Percentiles rank a stretch among this genome's conserved stretches.
These are phyloP conservation scores for Antheraea assamensis DNA, from an alignment of 2,888 invertebrate species.

Conservation along the genomic window DNA sequence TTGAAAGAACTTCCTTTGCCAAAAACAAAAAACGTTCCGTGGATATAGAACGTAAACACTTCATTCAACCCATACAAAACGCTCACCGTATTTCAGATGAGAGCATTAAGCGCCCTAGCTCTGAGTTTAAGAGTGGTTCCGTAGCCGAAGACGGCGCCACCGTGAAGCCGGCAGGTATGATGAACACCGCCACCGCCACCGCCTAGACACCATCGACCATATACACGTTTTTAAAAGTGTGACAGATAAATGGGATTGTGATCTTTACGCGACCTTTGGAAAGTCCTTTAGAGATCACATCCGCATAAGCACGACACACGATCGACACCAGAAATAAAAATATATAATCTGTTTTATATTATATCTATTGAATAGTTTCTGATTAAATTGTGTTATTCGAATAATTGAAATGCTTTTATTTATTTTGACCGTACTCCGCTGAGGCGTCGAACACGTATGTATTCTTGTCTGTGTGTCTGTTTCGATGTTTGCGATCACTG, in stretches of 20 bases:
- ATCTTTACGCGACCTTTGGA: slow-evolving; percentile 52
- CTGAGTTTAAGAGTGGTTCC: slow-evolving; percentile 89
- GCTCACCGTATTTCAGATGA: slow-evolving; percentile 85
- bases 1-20: background rate
- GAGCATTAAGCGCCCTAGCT: slow-evolving; percentile 91
- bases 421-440: slow-evolving; percentile 81
- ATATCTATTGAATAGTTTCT: slow-evolving; percentile 77
- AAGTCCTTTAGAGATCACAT: slow-evolving; percentile 63
- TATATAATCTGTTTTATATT: slow-evolving; percentile 80
- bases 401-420: slow-evolving; percentile 81
- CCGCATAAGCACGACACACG: slow-evolving; percentile 76
- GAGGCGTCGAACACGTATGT: slow-evolving; percentile 82
- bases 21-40: slow-evolving; percentile 37
- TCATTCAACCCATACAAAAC: slow-evolving; percentile 74
- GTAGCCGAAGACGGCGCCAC: slow-evolving; percentile 72
- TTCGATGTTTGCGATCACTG: slow-evolving; percentile 79
- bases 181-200: slow-evolving; percentile 67
- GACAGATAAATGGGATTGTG: slow-evolving; percentile 73
- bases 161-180: slow-evolving; percentile 77
- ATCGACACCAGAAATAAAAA: slow-evolving; percentile 70
- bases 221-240: slow-evolving; percentile 70
- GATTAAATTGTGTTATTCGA: slow-evolving; percentile 82
- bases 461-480: slow-evolving; percentile 80
- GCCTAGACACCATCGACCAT: slow-evolving; percentile 74
- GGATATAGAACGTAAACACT: slow-evolving; percentile 66